Evolutionary conservation across 64 coral and sea anemone genomes (phyloP).

Genomic region (Astreopora myriophthalma): DNA sequence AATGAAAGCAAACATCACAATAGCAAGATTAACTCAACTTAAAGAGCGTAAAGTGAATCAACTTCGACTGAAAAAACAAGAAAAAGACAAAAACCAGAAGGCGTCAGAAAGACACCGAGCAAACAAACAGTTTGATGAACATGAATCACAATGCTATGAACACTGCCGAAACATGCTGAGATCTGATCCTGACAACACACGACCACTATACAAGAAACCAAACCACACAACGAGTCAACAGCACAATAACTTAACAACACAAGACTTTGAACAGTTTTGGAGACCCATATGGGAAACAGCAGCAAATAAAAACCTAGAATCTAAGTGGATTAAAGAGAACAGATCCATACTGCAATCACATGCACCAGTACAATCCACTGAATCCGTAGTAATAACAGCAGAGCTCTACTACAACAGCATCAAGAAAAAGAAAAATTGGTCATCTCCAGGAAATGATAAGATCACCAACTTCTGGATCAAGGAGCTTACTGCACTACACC

Average conservation of each 20-base stretch:
- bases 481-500: too few relatives aligned
- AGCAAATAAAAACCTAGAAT: too few relatives aligned
- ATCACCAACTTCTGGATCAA: too few relatives aligned
- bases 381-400: not conserved
- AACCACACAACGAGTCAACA: too few relatives aligned
- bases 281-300: too few relatives aligned
- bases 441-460: not conserved
- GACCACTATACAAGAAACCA: too few relatives aligned
- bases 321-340: not conserved
- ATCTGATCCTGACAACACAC: not conserved
- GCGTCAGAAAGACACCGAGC: not conserved
- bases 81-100: not conserved
- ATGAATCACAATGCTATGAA: not conserved
- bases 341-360: not conserved
- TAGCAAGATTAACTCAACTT: not conserved
- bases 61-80: slow-evolving; percentile 12
- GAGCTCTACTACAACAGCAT: slow-evolving; percentile 1
- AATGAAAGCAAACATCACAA: slow-evolving; percentile 4
- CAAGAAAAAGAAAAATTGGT: slow-evolving; percentile 2
- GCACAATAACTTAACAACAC: not conserved
- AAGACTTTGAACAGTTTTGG: slow-evolving; percentile 4
- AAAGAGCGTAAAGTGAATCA: not conserved
- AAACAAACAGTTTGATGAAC: slow-evolving; percentile 16
- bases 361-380: not conserved
- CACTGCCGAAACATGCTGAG: not conserved